phyloP scores from a whole-genome alignment of 1,140 invertebrate species.

The Caenorhabditis remanei region DNA sequence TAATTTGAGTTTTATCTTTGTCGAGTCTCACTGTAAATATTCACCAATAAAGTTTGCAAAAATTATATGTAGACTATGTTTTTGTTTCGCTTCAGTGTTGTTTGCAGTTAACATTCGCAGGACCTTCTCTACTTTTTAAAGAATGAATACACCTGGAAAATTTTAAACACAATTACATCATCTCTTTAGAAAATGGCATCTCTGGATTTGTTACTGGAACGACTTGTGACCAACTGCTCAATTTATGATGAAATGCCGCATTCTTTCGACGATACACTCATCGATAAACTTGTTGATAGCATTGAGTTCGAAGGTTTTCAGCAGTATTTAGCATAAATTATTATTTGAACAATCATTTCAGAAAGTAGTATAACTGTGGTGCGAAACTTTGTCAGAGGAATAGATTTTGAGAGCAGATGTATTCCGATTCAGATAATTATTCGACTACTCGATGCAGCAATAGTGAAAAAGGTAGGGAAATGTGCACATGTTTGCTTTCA shows the following conservation, averaged over 20 bases:
- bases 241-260: slow-evolving; percentile 63
- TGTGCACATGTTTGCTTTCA: not conserved
- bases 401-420: slow-evolving; percentile 29
- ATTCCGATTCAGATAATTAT: slow-evolving; percentile 48
- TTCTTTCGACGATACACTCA: slow-evolving; percentile 61
- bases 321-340: not conserved
- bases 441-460: slow-evolving; percentile 1
- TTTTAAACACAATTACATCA: not conserved
- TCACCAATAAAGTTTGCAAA: not conserved
- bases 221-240: not conserved
- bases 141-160: not conserved
- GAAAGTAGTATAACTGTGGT: slow-evolving; percentile 11
- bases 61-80: not conserved
- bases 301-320: slow-evolving; percentile 44
- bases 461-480: not conserved
- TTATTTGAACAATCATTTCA: not conserved
- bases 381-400: not conserved
- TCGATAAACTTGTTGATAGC: slow-evolving; percentile 59
- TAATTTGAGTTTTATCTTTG: not conserved
- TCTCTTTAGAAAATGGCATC: not conserved
- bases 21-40: slow-evolving; percentile 1
- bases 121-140: slow-evolving; percentile 21
- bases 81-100: not conserved
- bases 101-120: slow-evolving; percentile 26
- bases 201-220: slow-evolving; percentile 29